These are phyloP conservation scores for Monochamus saltuarius DNA, from an alignment of 1,140 invertebrate species.

Conservation along the genomic window DNA sequence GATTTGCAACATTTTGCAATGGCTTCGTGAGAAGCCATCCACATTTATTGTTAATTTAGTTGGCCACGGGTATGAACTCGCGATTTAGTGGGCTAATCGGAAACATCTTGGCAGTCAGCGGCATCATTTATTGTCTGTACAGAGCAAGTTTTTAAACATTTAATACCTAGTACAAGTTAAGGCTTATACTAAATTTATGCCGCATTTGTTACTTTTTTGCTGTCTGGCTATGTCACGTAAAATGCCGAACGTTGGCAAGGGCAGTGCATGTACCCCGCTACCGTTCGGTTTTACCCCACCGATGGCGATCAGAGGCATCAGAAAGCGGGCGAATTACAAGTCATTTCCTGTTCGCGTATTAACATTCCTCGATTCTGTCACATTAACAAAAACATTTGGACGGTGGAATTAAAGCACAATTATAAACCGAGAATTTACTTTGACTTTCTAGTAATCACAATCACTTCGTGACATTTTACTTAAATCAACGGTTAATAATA, in stretches of 20 bases:
- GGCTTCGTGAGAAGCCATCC: too few species aligned
- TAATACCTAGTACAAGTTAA: slow-evolving; percentile 45
- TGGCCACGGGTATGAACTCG: not conserved
- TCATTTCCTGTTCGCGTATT: not conserved
- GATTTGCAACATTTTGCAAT: too few species aligned
- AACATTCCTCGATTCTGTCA: too few species aligned
- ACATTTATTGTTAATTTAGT: too few species aligned
- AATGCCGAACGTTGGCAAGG: slow-evolving; percentile 14
- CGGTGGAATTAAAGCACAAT: too few species aligned
- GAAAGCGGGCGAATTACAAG: slow-evolving; percentile 6
- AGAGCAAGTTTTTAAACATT: slow-evolving; percentile 48
- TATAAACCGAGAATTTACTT: too few species aligned
- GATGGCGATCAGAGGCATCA: slow-evolving; percentile 3
- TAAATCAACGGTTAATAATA: too few species aligned
- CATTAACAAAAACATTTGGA: too few species aligned
- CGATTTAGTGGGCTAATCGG: slow-evolving; percentile 22
- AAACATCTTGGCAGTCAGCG: slow-evolving; percentile 22
- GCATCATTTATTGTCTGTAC: slow-evolving; percentile 32
- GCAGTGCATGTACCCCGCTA: slow-evolving; percentile 1
- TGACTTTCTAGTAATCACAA: too few species aligned
- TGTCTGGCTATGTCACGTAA: slow-evolving; percentile 41
- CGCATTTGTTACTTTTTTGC: slow-evolving; percentile 44
- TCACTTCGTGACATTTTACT: too few species aligned
- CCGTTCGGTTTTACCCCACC: not conserved
- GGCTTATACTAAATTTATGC: slow-evolving; percentile 48